Evolutionary conservation across 2,888 invertebrate genomes (phyloP).

Genomic region (Eremobia ochroleuca): DNA sequence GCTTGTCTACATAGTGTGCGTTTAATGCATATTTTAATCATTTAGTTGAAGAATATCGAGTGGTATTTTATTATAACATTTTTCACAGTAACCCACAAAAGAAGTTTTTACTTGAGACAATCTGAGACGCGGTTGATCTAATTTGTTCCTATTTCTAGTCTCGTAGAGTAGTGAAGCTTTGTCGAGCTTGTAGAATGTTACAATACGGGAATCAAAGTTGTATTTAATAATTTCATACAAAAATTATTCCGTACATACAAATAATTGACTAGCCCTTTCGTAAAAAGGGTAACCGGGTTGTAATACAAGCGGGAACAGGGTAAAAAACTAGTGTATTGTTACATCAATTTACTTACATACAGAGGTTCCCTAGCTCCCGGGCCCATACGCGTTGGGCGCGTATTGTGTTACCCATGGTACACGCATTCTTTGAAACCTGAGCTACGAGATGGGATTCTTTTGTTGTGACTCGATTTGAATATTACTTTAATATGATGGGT

Average conservation of each 20-base stretch:
- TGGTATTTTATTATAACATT: no score
- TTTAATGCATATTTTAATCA: no score
- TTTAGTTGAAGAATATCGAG: no score
- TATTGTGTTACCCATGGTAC: constrained; percentile 87
- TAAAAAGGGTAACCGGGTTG: constrained; percentile 49
- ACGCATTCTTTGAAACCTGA: constrained; percentile 87
- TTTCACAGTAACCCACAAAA: no score
- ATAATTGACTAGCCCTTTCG: constrained; percentile 15
- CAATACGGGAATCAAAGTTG: background rate
- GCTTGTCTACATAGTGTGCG: no score
- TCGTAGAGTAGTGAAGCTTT: background rate
- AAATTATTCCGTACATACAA: constrained; percentile 1
- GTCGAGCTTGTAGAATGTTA: background rate
- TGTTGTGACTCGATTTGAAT: constrained; percentile 88
- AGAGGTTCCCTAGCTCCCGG: constrained; percentile 68
- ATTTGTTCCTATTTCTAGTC: no score
- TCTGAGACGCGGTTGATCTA: no score
- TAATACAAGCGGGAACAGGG: constrained; percentile 44
- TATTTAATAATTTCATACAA: background rate
- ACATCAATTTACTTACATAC: constrained; percentile 70
- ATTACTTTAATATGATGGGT: constrained; percentile 86
- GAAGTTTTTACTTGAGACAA: no score
- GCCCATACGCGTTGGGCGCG: constrained; percentile 78
- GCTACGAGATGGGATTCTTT: constrained; percentile 85
- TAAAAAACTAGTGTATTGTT: constrained; percentile 70